Base-by-base conservation (phyloP, 2,113 vertebrate genomes). In the Chloropsis hardwickii region DNA sequence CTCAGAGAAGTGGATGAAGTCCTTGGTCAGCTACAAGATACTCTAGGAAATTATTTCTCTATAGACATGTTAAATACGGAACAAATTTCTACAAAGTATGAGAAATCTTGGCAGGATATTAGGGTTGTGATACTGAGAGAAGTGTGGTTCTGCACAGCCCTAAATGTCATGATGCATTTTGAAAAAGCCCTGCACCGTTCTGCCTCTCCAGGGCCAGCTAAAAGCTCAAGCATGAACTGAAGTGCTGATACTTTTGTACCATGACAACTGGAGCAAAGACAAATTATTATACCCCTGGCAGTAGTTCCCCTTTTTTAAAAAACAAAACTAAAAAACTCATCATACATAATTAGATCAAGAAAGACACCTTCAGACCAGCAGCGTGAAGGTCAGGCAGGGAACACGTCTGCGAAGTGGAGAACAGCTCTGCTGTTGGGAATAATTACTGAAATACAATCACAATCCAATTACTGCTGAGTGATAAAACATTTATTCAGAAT, bases 381-480 rank as follows among this genome's bases (percentile, higher is more conserved):
- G 76, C 2, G 2, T 74, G 88, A 95, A 97, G 92, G 90, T 95
- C 94, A 90, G 40, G 66, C 56, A 47, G 67, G 40, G 56, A 95
- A 93, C 65, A 35, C 4, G 11, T 29, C 91, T 53, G 18, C 0
- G 0, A 92, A 95, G 80, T 2, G 9, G 39, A 88, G 79, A 92
- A 67, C 60, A 86, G 90, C 73, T 92, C n/a, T 88, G 92, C 93
- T 93, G 66, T 67, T 93, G 85, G 92, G 92, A 76, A 84, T 94
- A 95, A 96, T 95, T 93, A 95, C 89, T 44, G 70, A 80, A 93
- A 92, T 71, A 92, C 77, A 93, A 94, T 61, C 94, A 70, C 90
- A 93, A 96, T 93, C 80, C 80, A 96, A 97, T 81, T 90, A 96
- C 70, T 70, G 88, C 80, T 74, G 92, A 93, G 71, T 62, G 87